Base-by-base conservation (phyloP, 1,140 invertebrate species). In the Zelostemma sp. region DNA sequence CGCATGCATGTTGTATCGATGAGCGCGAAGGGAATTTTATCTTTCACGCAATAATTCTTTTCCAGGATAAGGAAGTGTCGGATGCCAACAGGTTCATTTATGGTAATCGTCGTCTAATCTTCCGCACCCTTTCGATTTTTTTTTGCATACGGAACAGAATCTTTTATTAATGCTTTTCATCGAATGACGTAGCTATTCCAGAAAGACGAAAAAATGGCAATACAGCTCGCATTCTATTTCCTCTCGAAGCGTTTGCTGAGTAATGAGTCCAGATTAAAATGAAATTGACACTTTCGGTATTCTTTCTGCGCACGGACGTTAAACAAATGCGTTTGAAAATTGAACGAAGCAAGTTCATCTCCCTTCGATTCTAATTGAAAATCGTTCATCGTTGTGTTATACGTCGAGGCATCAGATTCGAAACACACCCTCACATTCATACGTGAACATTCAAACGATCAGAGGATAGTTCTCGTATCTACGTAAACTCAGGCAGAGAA, bases 321-420 rank as follows among this genome's bases (percentile, higher is more conserved):
- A 71, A 68, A 68, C 65, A 68, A 74, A 72, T 68, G 61, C 68
- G 60, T 68, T 66, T 61, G 65, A 72, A 70, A 61, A 67, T 72
- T 72, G 64, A 62, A 68, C 71, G 62, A 56, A 60, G 60, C 61
- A 72, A 72, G 68, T 69, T 69, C 58, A 67, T 68, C 66, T 72
- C 71, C 57, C 70, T 68, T 69, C 72, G 68, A 74, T 76, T 73
- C 74, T 77, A 80, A 78, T 78, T 77, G 74, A 77, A 80, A 80
- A 78, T 73, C 75, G 70, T 70, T 73, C 68, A 38, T 61, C 51
- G 60, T 62, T 59, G 56, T 17, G 49, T 33, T 46, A 21, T 51
- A 46, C 35, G 54, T 72, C 49, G 64, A 71, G 65, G 67, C 64
- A 74, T 54, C 64, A 58, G 60, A 68, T 66, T 59, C 65, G 62